Evolutionary conservation across 2,113 vertebrate species (phyloP).

Genomic region (Bubo blakistoni): DNA sequence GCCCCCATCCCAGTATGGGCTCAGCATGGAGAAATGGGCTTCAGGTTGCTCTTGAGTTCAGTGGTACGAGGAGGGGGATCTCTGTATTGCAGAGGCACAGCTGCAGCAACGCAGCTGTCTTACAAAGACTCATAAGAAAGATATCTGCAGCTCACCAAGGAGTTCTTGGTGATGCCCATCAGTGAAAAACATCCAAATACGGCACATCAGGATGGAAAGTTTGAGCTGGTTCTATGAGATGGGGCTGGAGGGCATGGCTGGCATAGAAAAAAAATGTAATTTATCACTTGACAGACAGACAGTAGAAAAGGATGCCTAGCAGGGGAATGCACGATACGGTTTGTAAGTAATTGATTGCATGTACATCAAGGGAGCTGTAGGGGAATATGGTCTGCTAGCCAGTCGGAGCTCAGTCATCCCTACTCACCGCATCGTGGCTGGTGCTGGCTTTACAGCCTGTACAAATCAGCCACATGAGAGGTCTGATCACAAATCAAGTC

Average conservation of each 20-base stretch:
- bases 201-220: not conserved
- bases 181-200: not conserved
- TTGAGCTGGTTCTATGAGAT: not conserved
- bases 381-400: not conserved
- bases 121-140: fast-evolving
- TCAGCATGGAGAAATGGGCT: not conserved
- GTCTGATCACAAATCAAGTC: not conserved
- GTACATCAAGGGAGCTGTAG: not conserved
- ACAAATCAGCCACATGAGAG: not conserved
- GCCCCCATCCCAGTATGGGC: fast-evolving
- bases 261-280: not conserved
- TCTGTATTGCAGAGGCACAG: not conserved
- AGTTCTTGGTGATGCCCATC: not conserved
- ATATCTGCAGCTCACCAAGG: not conserved
- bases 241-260: not conserved
- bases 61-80: not conserved
- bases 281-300: not conserved
- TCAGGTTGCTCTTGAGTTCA: not conserved
- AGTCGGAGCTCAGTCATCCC: not conserved
- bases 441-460: not conserved
- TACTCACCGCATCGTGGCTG: not conserved
- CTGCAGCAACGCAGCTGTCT: not conserved
- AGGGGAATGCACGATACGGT: not conserved
- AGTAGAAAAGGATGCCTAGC: not conserved
- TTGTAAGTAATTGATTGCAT: fast-evolving